Evolutionary conservation across 2,888 invertebrate genomes (phyloP).

Genomic region (Pollenia angustigena): DNA sequence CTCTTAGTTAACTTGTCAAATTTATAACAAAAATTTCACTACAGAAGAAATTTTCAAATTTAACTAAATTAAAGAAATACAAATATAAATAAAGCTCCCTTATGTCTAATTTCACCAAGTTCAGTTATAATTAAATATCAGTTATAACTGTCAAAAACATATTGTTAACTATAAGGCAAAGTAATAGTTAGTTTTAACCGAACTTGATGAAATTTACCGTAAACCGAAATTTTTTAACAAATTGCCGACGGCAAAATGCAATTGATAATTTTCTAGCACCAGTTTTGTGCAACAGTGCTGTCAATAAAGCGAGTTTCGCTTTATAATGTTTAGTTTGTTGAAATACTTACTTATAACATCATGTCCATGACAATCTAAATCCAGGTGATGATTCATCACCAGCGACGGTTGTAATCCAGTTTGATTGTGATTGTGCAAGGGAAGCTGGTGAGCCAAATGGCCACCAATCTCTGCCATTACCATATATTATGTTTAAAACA

Average conservation of each 20-base stretch:
- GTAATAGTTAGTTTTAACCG: no score
- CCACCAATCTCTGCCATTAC: slow-evolving; percentile 88
- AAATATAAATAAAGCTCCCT: no score
- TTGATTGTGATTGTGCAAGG: slow-evolving; percentile 85
- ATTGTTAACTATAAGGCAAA: no score
- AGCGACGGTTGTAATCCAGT: slow-evolving; percentile 87
- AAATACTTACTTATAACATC: slow-evolving; percentile 84
- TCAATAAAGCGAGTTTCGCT: background rate
- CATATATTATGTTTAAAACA: slow-evolving; percentile 85
- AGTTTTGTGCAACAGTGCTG: background rate
- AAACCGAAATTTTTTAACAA: background rate
- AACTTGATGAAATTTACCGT: no score
- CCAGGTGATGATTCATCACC: slow-evolving; percentile 86
- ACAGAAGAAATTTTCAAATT: no score
- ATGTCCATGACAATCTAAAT: slow-evolving; percentile 84
- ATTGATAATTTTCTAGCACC: background rate
- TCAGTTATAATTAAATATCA: no score
- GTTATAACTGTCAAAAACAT: no score
- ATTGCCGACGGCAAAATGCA: slow-evolving; percentile 28
- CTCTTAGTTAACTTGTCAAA: no score
- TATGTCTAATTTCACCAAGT: no score
- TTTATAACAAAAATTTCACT: no score
- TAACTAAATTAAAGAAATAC: no score
- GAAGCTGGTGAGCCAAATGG: slow-evolving; percentile 88
- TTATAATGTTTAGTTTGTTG: background rate